Base-by-base conservation (phyloP, 1,140 invertebrate species). In the Pseudobourletiella spinata region DNA sequence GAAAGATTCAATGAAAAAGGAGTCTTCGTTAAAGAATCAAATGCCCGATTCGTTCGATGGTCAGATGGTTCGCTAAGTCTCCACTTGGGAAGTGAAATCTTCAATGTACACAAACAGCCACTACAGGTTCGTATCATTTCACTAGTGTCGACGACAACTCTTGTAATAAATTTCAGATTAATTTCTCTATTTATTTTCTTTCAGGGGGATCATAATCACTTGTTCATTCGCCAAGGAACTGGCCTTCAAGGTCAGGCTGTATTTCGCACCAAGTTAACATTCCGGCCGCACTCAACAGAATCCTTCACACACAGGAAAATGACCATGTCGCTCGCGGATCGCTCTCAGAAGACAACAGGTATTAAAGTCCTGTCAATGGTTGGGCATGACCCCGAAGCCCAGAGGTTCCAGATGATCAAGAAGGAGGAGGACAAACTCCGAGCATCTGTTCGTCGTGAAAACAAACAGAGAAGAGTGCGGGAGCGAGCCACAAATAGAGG, bases 241-340 rank as follows among this genome's bases (percentile, higher is more conserved):
- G 95, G 95, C 82, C 81, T 99, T 2, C 93, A 98, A 74, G 96
- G 95, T 0, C 95, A 98, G 76, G 89, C 92, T 0, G 91, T 99
- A 3, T 99, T 99, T 74, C 81, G 89, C 46, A 97, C 93, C 1
- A 98, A 98, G 75, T 78, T 99, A 0, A 92, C 91, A 0, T 98
- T 99, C 84, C 81, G 95, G 59, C 94, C 95, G 1, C 92, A 97
- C 74, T 98, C 95, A 0, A 98, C 95, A 0, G 95, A 98, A 72
- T 96, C 92, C 1, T 95, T 97, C 76, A 98, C 95, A 1, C 95
- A 99, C 78, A 84, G 94, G 63, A 98, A 99, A 81, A 96, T 99
- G 87, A 98, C 95, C 0, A 81, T 98, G 75, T 98, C 93, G 0
- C 78, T 98, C 48, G 96, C 95, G 3, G 96, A 99, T 74, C 82